Conservation (phyloP, 1,140 invertebrate genomes). For the Drosophila equinoxialis region DNA sequence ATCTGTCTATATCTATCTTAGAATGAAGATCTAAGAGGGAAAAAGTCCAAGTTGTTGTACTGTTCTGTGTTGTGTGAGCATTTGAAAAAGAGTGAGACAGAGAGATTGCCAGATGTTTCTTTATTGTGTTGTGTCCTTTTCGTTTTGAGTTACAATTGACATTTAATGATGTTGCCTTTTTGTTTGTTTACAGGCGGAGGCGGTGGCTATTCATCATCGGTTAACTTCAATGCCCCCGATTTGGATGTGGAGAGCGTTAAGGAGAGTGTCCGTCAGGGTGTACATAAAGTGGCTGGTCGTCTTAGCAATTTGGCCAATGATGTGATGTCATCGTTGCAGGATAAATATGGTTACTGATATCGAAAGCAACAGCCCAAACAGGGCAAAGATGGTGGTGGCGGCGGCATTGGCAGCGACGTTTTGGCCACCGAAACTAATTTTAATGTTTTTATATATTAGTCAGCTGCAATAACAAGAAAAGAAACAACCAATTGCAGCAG, state of each 20-base stretch:
- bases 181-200: slow-evolving; percentile 18
- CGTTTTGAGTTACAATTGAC: not conserved
- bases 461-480: not conserved
- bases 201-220: slow-evolving; percentile 65
- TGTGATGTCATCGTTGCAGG: slow-evolving; percentile 96
- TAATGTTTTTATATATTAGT: slow-evolving; percentile 62
- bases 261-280: slow-evolving; percentile 97
- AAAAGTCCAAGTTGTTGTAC: no score
- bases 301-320: slow-evolving; percentile 97
- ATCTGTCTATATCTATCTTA: no score
- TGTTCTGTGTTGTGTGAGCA: not conserved
- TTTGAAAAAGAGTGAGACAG: not conserved
- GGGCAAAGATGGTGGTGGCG: slow-evolving; percentile 3
- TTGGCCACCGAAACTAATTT: slow-evolving; percentile 30
- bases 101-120: not conserved
- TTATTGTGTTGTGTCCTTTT: not conserved
- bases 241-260: slow-evolving; percentile 93
- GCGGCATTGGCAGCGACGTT: no score
- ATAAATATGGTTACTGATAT: slow-evolving; percentile 86
- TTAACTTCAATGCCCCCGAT: slow-evolving; percentile 84
- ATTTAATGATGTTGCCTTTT: not conserved
- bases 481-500: slow-evolving; percentile 35
- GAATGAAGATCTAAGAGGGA: no score
- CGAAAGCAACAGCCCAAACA: slow-evolving; percentile 10
- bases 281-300: slow-evolving; percentile 97